Evolutionary conservation across 1,140 invertebrate genomes (phyloP).

Genomic region (Bombus confusus): DNA sequence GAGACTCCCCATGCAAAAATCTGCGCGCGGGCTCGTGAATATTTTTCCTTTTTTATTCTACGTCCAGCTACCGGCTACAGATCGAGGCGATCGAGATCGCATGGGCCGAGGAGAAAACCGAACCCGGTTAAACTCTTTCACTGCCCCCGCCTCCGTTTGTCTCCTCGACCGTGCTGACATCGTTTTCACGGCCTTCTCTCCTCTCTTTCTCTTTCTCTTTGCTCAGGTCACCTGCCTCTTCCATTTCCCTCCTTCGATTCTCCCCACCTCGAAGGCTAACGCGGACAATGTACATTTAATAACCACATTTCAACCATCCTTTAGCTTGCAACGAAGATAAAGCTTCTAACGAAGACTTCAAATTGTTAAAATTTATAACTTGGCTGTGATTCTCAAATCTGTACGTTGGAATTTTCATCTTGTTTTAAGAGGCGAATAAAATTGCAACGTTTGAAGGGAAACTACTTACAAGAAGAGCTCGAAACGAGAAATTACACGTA

Average conservation of each 20-base stretch:
- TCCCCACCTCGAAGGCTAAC: not conserved
- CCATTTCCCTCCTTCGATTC: not conserved
- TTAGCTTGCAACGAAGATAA: not conserved
- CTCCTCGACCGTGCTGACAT: slow-evolving; percentile 62
- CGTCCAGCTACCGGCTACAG: slow-evolving; percentile 37
- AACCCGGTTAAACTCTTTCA: slow-evolving; percentile 68
- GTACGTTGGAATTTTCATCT: too few relatives aligned
- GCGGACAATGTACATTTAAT: not conserved
- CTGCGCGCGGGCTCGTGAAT: slow-evolving; percentile 34
- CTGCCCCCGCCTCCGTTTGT: slow-evolving; percentile 54
- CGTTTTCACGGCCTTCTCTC: slow-evolving; percentile 65
- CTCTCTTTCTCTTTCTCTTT: not conserved
- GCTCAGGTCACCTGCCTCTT: not conserved
- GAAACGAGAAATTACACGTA: not conserved
- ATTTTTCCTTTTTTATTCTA: slow-evolving; percentile 35
- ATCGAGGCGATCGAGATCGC: slow-evolving; percentile 64
- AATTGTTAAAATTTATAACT: too few relatives aligned
- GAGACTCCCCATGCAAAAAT: slow-evolving; percentile 57
- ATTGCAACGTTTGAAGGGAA: too few relatives aligned
- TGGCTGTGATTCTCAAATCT: too few relatives aligned
- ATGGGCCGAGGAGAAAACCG: slow-evolving; percentile 66
- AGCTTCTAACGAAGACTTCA: not conserved
- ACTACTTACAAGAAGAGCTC: not conserved
- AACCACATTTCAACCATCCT: not conserved
- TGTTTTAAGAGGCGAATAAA: too few relatives aligned